Conservation (phyloP, 2,113 vertebrate species). For the Hydrochoerus hydrochaeris region DNA sequence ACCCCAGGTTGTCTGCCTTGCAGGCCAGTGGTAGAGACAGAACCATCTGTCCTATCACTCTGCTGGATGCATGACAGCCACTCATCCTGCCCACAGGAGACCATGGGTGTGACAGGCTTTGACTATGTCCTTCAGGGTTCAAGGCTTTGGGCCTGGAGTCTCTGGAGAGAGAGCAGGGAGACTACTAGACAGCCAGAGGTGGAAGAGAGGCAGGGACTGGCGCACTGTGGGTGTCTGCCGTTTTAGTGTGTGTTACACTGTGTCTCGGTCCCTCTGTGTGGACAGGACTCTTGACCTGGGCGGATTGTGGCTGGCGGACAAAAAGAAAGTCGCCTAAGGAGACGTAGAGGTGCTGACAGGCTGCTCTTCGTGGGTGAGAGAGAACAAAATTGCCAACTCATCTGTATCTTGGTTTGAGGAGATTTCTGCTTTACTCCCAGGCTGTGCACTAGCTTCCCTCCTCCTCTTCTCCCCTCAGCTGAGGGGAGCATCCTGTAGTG, state of each 20-base stretch:
- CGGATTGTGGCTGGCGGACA: conserved; percentile 48
- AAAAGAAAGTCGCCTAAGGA: conserved; percentile 62
- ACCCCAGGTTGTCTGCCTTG: conserved; percentile 82
- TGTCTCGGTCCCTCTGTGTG: neutral
- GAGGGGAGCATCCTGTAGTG: neutral
- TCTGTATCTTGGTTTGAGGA: neutral
- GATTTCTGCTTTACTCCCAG: neutral
- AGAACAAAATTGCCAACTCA: neutral
- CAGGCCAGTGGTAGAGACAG: conserved; percentile 90
- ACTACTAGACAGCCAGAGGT: conserved; percentile 55
- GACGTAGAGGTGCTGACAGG: conserved; percentile 42
- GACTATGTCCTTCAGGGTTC: conserved; percentile 79
- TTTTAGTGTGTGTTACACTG: conserved; percentile 60
- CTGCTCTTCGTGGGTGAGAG: neutral
- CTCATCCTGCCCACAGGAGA: conserved; percentile 96
- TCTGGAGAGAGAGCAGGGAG: conserved; percentile 71
- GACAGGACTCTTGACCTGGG: conserved; percentile 25
- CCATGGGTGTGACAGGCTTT: conserved; percentile 86
- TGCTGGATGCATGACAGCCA: conserved; percentile 87
- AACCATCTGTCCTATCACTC: conserved; percentile 94
- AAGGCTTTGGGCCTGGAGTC: neutral
- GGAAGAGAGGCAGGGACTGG: conserved; percentile 31
- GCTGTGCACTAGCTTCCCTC: neutral
- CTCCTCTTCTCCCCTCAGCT: neutral
- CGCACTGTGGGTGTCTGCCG: neutral